Base-by-base conservation (phyloP, 2,888 invertebrate species). In the Napeogenes sylphis region DNA sequence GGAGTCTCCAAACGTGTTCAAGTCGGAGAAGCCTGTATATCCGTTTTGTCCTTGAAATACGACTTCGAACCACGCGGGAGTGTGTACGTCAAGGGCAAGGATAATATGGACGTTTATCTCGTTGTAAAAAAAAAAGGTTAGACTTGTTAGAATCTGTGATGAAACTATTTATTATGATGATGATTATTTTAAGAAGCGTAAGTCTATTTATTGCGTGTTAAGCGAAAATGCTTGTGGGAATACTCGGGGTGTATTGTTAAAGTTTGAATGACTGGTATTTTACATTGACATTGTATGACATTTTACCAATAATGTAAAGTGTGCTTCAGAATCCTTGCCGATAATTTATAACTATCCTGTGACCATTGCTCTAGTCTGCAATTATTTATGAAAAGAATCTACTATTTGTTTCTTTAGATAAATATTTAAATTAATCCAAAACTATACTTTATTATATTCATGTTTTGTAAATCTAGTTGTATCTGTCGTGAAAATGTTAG, bases 81-180 rank as follows among this genome's bases (percentile, higher is more conserved):
- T 75, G 97, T 99, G 45, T 97, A 96, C 76, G 98, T 99, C 1
- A 99, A 99, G 84, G 99, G 99, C 42, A 99, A 98, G 88, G 98
- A 98, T 80, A 92, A 97, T 78, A 98, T 98, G 98, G 95, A 96
- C 78, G 98, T 98, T 2, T 97, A 94, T 87, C 91, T 98, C 63
- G 91, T 94, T 55, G 87, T 92, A 66, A 89, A 89, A 61, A 93
- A 92, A 75, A 94, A 86, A 75, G 76, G 83, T 73, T 71, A 71
- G 68, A 74, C 73, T 71, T 67, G 74, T 68, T 88, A 87, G 87
- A 84, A 89, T 87, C 90, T 90, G 90, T 90, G 90, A 90, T 90
- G 87, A 78, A 73, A 79, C 68, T 74, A 72, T 75, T 74, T 75
- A 74, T 74, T 72, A 68, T 71, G 69, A 67, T 75, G 72, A 67